phyloP scores from a whole-genome alignment of 2,888 invertebrate species.

The Melitaea athalia region DNA sequence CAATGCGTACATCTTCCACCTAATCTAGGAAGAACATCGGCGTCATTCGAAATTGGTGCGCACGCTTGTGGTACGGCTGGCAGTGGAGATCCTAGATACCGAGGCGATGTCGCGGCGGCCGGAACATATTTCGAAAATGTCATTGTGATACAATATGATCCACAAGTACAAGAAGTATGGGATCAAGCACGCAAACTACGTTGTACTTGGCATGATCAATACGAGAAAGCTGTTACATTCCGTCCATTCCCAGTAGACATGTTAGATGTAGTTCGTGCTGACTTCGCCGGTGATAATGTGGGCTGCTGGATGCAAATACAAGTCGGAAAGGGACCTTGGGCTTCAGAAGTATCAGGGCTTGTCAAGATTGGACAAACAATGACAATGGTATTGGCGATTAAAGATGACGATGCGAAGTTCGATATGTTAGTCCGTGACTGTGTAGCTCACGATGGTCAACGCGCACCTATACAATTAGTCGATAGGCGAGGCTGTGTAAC shows the following conservation, averaged over 20 bases:
- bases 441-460: constrained; percentile 96
- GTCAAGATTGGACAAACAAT: constrained; percentile 98
- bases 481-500: constrained; percentile 96
- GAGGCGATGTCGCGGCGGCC: constrained; percentile 93
- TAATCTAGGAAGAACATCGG: constrained; percentile 91
- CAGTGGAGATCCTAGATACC: constrained; percentile 95
- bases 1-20: constrained; percentile 96
- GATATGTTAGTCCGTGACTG: constrained; percentile 97
- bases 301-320: constrained; percentile 99
- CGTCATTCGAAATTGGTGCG: constrained; percentile 95
- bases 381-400: constrained; percentile 98
- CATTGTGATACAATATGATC: constrained; percentile 96
- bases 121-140: constrained; percentile 97
- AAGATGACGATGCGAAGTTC: constrained; percentile 96
- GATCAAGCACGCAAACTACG: constrained; percentile 95
- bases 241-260: constrained; percentile 97
- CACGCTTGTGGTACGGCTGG: constrained; percentile 96
- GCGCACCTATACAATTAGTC: constrained; percentile 95
- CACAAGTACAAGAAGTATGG: constrained; percentile 97
- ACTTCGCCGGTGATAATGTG: constrained; percentile 97
- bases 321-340: constrained; percentile 97
- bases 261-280: constrained; percentile 96
- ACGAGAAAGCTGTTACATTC: constrained; percentile 97
- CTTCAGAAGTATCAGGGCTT: constrained; percentile 95
- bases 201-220: constrained; percentile 97